Evolutionary conservation across 1,140 invertebrate genomes (phyloP).

Genomic region (Chlorops oryzae): DNA sequence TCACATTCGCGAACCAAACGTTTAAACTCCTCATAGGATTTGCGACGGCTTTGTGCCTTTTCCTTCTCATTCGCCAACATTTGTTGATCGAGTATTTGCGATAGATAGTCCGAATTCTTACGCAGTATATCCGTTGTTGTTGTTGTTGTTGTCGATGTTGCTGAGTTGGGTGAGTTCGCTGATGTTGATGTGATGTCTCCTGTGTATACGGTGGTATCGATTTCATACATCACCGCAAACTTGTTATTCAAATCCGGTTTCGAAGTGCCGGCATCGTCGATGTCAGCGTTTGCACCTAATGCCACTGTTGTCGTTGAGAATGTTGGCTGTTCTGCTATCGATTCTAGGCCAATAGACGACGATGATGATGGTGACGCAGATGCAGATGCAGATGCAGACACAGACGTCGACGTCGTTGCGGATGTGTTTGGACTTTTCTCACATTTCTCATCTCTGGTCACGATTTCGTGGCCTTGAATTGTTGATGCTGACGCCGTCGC

Average conservation of each 20-base stretch:
- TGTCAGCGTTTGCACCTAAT: neutral
- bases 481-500: neutral
- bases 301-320: constrained; percentile 6
- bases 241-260: constrained; percentile 43
- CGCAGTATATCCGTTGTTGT: constrained; percentile 36
- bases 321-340: constrained; percentile 42
- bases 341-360: constrained; percentile 26
- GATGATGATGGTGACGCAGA: too few species aligned
- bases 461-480: constrained; percentile 6
- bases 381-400: constrained; percentile 6
- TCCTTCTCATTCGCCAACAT: constrained; percentile 38
- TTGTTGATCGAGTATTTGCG: constrained; percentile 44
- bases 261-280: neutral
- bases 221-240: constrained; percentile 32
- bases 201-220: constrained; percentile 25
- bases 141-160: neutral
- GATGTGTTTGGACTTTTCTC: constrained; percentile 9
- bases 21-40: constrained; percentile 47
- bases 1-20: constrained; percentile 42
- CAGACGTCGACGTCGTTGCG: neutral
- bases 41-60: constrained; percentile 43
- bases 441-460: constrained; percentile 9
- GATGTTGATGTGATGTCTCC: constrained; percentile 7
- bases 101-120: constrained; percentile 47
- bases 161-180: constrained; percentile 11